These are phyloP conservation scores for Mythimna albipuncta DNA, from an alignment of 2,888 invertebrate species.

Conservation along the genomic window DNA sequence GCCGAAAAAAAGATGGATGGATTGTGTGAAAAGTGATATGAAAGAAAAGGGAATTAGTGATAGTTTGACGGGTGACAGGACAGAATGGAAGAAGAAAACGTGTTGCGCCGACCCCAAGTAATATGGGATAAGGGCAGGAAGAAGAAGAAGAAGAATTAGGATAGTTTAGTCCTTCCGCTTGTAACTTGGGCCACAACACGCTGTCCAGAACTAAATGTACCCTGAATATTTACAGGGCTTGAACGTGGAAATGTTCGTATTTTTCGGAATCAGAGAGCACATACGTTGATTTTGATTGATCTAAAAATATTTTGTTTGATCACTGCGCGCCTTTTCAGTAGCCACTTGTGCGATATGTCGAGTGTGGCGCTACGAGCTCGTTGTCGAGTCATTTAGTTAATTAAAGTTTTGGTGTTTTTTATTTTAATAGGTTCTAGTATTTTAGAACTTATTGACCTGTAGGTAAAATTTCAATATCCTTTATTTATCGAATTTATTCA, in stretches of 20 bases:
- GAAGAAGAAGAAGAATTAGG: too few relatives aligned
- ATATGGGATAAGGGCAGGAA: too few relatives aligned
- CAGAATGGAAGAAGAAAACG: too few relatives aligned
- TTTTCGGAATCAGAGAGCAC: conserved; percentile 56
- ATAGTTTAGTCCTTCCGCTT: background rate
- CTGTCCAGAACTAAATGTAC: conserved; percentile 59
- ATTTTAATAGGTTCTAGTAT: conserved; percentile 1
- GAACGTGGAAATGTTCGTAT: conserved; percentile 57
- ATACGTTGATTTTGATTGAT: conserved; percentile 53
- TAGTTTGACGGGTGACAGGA: too few relatives aligned
- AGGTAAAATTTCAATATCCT: background rate
- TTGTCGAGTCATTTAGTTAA: background rate
- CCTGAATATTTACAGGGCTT: conserved; percentile 61
- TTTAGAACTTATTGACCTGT: background rate
- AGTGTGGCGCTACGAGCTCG: background rate
- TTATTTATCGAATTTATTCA: background rate
- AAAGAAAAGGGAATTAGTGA: too few relatives aligned
- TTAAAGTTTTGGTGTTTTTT: conserved; percentile 15
- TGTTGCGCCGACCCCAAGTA: too few relatives aligned
- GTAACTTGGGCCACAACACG: conserved; percentile 37
- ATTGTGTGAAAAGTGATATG: too few relatives aligned
- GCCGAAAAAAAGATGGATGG: too few relatives aligned
- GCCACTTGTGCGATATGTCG: conserved; percentile 7
- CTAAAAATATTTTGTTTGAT: conserved; percentile 58
- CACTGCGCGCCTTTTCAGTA: conserved; percentile 17